Evolutionary conservation across 2,888 invertebrate species (phyloP).

Genomic region (Patella pellucida): DNA sequence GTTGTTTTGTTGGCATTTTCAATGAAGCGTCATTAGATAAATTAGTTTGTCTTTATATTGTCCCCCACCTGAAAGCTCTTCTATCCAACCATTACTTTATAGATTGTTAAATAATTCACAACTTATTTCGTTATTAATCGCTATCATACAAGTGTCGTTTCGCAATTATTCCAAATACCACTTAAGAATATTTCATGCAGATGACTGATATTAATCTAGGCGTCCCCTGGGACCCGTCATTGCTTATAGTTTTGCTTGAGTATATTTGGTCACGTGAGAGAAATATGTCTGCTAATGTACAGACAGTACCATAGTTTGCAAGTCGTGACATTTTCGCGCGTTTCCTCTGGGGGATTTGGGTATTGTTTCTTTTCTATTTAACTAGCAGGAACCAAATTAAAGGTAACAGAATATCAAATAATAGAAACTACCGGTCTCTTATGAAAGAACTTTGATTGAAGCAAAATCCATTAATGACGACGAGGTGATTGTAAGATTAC

Average conservation of each 20-base stretch:
- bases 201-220: constrained; percentile 21
- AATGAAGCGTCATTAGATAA: neutral
- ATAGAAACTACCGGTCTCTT: constrained; percentile 5
- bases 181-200: constrained; percentile 27
- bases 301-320: constrained; percentile 2
- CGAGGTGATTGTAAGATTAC: constrained; percentile 7
- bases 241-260: constrained; percentile 4
- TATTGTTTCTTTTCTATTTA: constrained; percentile 2
- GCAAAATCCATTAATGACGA: constrained; percentile 6
- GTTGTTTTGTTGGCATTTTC: constrained; percentile 2
- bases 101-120: constrained; percentile 27
- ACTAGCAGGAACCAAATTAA: neutral
- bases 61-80: neutral
- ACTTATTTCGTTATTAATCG: constrained; percentile 28
- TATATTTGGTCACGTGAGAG: constrained; percentile 11
- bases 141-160: constrained; percentile 23
- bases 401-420: constrained; percentile 10
- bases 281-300: constrained; percentile 9
- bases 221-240: constrained; percentile 4
- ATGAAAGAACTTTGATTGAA: constrained; percentile 1
- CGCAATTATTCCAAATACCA: constrained; percentile 27
- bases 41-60: constrained; percentile 1
- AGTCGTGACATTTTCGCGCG: constrained; percentile 9
- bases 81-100: neutral
- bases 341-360: constrained; percentile 2